Evolutionary conservation across 2,888 invertebrate genomes (phyloP), one percentile per base, ranked within the genome.

Genomic region (Nipponacmea schrenckii): DNA sequence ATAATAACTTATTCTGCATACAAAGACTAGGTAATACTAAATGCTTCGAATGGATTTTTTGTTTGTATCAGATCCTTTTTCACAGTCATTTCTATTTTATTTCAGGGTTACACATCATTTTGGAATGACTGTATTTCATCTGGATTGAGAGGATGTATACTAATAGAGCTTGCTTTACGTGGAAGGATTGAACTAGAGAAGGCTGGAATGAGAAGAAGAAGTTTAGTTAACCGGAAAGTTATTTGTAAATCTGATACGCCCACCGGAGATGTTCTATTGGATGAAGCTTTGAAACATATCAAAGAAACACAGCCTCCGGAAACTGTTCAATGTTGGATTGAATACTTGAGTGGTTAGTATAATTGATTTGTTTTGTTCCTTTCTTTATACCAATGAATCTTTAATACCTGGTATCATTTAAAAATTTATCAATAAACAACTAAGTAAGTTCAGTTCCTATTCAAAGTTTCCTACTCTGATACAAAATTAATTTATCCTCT

Each of bases 121-220:
- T 99, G 99, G 99, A 99, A 99, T 91, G 99, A 99, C 91, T 99
- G 98, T 91, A 98, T 99, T 92, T 98, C 98, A 81, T 97, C 97
- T 85, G 99, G 99, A 63, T 91, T 99, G 77, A 93, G 99, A 85
- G 99, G 99, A 77, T 99, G 98, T 90, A 99, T 99, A 88, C 92
- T 99, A 82, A 96, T 99, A 81, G 99, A 99, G 91, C 91, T 99
- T 84, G 96, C 96, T 14, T 91, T 99, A 77, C 92, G 98, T 84
- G 97, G 97, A 64, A 94, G 98, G 74, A 93, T 99, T 74, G 98
- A 98, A 91, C 91, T 99, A 84, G 99, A 99, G 90, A 94, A 94
- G 88, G 95, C 96, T 84, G 98, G 98, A 65, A 96, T 98, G 96
- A 92, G 98, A 82, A 77, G 90, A 45, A 93, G 96, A 87, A 94